Evolutionary conservation across 2,888 invertebrate species (phyloP), one percentile per base, ranked within the genome.

Genomic region (Drosophila meridiana): DNA sequence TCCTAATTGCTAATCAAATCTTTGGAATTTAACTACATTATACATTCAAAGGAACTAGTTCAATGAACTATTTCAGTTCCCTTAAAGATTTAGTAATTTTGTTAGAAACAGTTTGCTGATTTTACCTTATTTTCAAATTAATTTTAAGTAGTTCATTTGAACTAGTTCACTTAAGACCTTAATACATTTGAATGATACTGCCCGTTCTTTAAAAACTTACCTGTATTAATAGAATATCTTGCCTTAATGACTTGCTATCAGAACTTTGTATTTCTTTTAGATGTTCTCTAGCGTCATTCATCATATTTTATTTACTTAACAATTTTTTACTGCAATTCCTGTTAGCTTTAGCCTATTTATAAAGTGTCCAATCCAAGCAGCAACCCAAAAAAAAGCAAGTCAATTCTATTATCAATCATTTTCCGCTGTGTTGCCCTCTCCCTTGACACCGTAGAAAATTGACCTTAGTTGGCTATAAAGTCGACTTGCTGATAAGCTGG

Each of bases 371-470:
- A 9, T 30, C 11, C 7, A 48, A 40, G 50, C 32, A 60, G 11
- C 34, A 58, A 32, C 55, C 26, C 4, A 14, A 28, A 14, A 43
- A 63, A 43, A 55, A 63, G 4, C 11, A 36, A 40, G n/a, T 42
- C 40, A 3, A 9, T 42, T 60, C 36, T 58, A 61, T 78, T 86
- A 84, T 84, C 83, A 84, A 60, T 72, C 63, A 73, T 47, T 64
- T 34, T 64, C 50, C 60, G 30, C 38, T 42, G 52, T 26, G 55
- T 53, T 47, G 14, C 32, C 36, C 57, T 36, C 64, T 56, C 42
- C 62, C 62, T 43, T 60, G 56, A 34, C 34, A 36, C 38, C 53
- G 11, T 6, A 40, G 40, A 40, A 57, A 60, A 69, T 76, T 79
- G 69, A 83, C 81, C 89, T 78, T 69, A 78, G 55, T 50, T 58